A percentile compares a stretch with the other conserved stretches of the same genome.
phyloP scores from a whole-genome alignment of 2,113 vertebrate genomes.

The human (Homo sapiens) region GRCh38 chr1:232886501-232887000 shows the following conservation, averaged over 20 bases:
- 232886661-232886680: neutral
- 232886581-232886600: rapidly evolving
- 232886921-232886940: rapidly evolving
- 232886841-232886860: rapidly evolving
- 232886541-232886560: neutral
- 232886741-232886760: neutral
- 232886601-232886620: neutral
- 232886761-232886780: neutral
- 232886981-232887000: rapidly evolving
- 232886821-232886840: neutral
- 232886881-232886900: neutral
- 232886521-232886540: neutral
- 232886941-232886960: too few relatives aligned
- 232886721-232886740: neutral
- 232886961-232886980: rapidly evolving
- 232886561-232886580: neutral
- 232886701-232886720: neutral
- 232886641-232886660: neutral
- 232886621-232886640: rapidly evolving
- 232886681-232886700: neutral
- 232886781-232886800: neutral
- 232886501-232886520: neutral
- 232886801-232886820: neutral
- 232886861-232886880: neutral
- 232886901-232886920: too few relatives aligned